Conservation (phyloP, 2,888 invertebrate genomes). For the Boloria euphrosyne region DNA sequence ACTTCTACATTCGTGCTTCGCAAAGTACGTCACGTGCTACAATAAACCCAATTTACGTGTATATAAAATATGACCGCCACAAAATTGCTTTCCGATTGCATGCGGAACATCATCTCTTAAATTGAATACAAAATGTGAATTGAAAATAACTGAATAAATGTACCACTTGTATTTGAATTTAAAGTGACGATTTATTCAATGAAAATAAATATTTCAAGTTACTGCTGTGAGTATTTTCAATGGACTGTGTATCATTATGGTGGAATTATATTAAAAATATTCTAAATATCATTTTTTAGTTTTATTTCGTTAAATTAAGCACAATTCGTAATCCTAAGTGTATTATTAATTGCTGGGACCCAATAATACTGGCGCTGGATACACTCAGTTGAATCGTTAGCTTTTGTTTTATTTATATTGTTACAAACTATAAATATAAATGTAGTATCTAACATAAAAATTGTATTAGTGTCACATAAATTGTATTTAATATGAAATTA, state of each 20-base stretch:
- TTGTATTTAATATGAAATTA: no score
- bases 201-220: slow-evolving; percentile 17
- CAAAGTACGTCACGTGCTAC: slow-evolving; percentile 33
- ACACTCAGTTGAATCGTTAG: no score
- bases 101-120: slow-evolving; percentile 45
- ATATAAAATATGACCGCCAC: slow-evolving; percentile 44
- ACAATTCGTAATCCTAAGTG: no score
- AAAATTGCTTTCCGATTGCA: slow-evolving; percentile 46
- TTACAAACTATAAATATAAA: no score
- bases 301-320: no score
- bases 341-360: no score
- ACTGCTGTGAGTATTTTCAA: background rate
- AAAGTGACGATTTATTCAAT: slow-evolving; percentile 30
- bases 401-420: no score
- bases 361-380: no score
- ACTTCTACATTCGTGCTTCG: slow-evolving; percentile 26
- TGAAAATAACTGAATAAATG: slow-evolving; percentile 42
- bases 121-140: slow-evolving; percentile 52
- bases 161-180: slow-evolving; percentile 34
- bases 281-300: no score
- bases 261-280: background rate
- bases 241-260: background rate
- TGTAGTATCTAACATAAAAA: no score
- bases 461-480: no score
- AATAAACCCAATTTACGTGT: slow-evolving; percentile 40